Base-by-base conservation (phyloP, 2,888 invertebrate genomes). In the Boloria selene region DNA sequence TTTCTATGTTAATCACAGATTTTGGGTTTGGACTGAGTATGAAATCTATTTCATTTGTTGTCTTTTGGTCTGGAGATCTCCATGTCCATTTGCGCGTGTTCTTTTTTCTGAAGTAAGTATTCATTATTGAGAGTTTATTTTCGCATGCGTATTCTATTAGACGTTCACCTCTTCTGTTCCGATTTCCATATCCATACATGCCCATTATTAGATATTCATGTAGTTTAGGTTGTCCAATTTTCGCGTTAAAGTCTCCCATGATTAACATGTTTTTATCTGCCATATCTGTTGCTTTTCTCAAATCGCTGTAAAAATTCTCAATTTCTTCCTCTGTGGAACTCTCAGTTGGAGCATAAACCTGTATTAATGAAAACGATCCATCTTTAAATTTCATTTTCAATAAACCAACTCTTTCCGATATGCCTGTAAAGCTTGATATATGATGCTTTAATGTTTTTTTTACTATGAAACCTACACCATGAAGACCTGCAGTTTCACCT, bases 171-270 rank as follows among this genome's bases (percentile, higher is more conserved):
- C 47, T 47, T 13, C 2, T 5, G 16, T 47, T 47, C 16, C 47
- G n/a, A 4, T 47, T n/a, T n/a, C 47, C n/a, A 3, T 16, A 47
- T n/a, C 16, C 3, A 16, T 47, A 47, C 16, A 16, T 47, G 3
- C 47, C 47, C 47, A 47, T 47, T 2, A 16, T 47, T 3, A 47
- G 13, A 47, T n/a, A 16, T 47, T 47, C 47, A 4, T 47, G n/a
- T 14, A 2, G n/a, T 47, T 47, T 47, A 52, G 53, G 53, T 6
- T 45, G 13, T 7, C 45, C 61, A 26, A 75, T 65, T 70, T 73
- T 69, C 1, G 73, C 70, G 49, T 73, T 73, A 16, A 52, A 47
- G 17, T 77, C 73, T 1, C 74, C 73, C 3, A 75, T 72, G 0
- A 73, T 38, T 7, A 73, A 4, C 0, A 73, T 3, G 1, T 70